Evolutionary conservation across 2,113 vertebrate genomes (phyloP).

Genomic region (Odontophorus gujanensis): DNA sequence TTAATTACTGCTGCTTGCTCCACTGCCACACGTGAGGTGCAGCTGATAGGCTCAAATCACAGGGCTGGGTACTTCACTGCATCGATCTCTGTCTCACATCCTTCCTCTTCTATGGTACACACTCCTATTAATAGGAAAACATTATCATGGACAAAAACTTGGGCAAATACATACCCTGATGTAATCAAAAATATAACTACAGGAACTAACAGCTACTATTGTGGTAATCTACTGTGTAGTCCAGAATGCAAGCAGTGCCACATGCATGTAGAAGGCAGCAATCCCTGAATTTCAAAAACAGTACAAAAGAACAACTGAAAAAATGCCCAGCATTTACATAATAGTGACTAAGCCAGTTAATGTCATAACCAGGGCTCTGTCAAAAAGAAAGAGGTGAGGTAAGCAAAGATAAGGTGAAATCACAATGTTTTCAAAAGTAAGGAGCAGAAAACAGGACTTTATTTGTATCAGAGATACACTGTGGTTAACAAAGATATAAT

Average conservation of each 20-base stretch:
- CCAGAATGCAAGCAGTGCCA: background rate
- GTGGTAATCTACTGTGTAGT: background rate
- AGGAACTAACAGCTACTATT: background rate
- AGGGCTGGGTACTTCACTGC: background rate
- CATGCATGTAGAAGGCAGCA: accelerated
- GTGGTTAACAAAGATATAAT: background rate
- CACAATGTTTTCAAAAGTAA: background rate
- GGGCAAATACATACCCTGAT: background rate
- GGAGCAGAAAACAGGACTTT: background rate
- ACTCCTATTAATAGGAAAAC: background rate
- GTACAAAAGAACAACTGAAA: background rate
- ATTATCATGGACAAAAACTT: background rate
- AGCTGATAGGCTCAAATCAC: background rate
- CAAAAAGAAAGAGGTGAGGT: background rate
- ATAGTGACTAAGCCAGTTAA: background rate
- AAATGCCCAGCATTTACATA: background rate
- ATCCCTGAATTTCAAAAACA: background rate
- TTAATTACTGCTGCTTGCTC: background rate
- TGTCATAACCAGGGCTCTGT: background rate
- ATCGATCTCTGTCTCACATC: background rate
- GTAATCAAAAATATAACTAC: background rate
- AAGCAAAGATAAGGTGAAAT: background rate
- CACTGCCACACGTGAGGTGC: background rate
- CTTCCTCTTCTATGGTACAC: background rate
- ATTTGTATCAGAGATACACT: background rate